Percentiles rank a stretch among this genome's conserved stretches.
phyloP scores from a whole-genome alignment of 2,888 invertebrate genomes.

The Notodonta dromedarius region DNA sequence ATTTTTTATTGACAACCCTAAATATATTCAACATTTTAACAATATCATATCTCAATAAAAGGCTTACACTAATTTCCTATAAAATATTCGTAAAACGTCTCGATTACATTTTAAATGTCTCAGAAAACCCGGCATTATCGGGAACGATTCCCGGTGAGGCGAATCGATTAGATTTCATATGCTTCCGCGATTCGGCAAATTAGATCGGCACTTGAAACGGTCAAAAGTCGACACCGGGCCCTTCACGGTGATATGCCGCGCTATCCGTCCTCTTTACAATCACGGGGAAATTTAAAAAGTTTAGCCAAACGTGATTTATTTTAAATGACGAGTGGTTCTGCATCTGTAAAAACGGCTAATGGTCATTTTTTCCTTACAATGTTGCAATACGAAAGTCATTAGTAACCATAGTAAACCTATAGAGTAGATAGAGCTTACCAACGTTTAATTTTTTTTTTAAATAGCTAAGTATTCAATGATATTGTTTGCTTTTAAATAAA shows the following conservation, averaged over 20 bases:
- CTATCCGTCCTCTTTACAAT: constrained; percentile 64
- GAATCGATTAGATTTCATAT: constrained; percentile 78
- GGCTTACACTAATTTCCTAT: constrained; percentile 4
- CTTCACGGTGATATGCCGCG: constrained; percentile 60
- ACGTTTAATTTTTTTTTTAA: too few species aligned
- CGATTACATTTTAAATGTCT: constrained; percentile 29
- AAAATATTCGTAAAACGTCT: constrained; percentile 13
- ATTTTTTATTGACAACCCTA: too few species aligned
- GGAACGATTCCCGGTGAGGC: constrained; percentile 34
- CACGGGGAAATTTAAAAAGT: constrained; percentile 64
- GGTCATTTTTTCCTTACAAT: too few species aligned
- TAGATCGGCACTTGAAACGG: constrained; percentile 81
- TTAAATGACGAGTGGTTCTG: constrained; percentile 48
- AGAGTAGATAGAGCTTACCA: too few species aligned
- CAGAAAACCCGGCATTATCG: constrained; percentile 37
- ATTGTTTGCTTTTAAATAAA: too few species aligned
- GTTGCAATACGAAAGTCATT: too few species aligned
- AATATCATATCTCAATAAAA: neutral
- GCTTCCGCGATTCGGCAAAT: constrained; percentile 80
- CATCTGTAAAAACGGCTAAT: constrained; percentile 13
- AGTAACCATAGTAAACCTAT: too few species aligned
- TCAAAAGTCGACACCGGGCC: constrained; percentile 78
- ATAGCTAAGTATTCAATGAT: too few species aligned
- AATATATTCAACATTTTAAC: too few species aligned
- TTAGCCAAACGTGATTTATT: constrained; percentile 35